Base-by-base conservation (phyloP, 2,888 invertebrate species). In the Gastrophysa polygoni region DNA sequence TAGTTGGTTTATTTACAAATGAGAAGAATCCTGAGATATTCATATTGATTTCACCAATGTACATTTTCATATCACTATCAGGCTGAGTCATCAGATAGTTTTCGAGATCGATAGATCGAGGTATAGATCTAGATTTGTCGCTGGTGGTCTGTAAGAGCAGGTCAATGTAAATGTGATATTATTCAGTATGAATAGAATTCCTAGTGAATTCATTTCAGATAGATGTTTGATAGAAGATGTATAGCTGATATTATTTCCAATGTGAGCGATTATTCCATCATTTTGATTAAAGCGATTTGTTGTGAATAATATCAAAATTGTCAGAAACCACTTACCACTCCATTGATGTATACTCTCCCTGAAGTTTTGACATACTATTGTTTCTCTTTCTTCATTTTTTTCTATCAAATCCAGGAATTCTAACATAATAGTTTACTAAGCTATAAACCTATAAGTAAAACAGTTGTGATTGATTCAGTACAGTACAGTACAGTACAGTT, bases 1-100 rank as follows among this genome's bases (percentile, higher is more conserved):
- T 47, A 32, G 56, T 56, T 38, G 56, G 56, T 47, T 56, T 56
- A 17, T 56, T 55, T 21, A 56, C 34, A 56, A 48, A 56, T 17
- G 47, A 34, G 20, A 47, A 56, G 17, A 55, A 55, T 11, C 55
- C 43, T 24, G 32, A 32, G 18, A 44, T 21, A 32, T 59, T 47
- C 11, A 59, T 47, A 29, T 52, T 52, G 18, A 59, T 50, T 20
- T 58, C 59, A 20, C 46, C 52, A 16, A 52, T 46, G 46, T 52
- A 59, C 28, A 59, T 18, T 28, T 52, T 51, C 10, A 59, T 21
- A 46, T 59, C 51, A 18, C 17, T 51, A 4, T 32, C 29, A 46
- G 29, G 43, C 32, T 29, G 32, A 11, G 44, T 21, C 17, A 32
- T 20, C 14, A 52, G 32, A 52, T 59, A 52, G 10, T 17, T 29